phyloP scores from a whole-genome alignment of 2,113 vertebrate genomes.

The Ophiodon elongatus region DNA sequence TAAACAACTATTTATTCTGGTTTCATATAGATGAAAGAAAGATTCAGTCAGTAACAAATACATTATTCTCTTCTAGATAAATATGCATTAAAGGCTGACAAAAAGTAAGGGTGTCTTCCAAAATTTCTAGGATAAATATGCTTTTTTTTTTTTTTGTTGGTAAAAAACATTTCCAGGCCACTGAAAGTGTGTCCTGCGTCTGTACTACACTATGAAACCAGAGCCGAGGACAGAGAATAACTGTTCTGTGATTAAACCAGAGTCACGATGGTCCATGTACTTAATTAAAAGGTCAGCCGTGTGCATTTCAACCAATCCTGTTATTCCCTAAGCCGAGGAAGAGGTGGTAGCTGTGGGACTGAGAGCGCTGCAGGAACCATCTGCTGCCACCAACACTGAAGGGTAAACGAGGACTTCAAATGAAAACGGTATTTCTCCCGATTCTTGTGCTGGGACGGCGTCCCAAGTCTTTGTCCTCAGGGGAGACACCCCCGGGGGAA shows the following conservation, averaged over 20 bases:
- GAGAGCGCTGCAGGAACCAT: conserved; percentile 64
- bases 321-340: conserved; percentile 67
- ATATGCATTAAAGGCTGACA: not conserved
- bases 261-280: conserved; percentile 41
- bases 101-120: not conserved
- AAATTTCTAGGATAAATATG: no score
- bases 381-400: conserved; percentile 61
- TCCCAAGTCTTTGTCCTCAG: conserved; percentile 20
- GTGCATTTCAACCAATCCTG: conserved; percentile 64
- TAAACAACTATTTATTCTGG: not conserved
- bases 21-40: not conserved
- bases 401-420: conserved; percentile 71
- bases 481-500: not conserved
- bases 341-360: conserved; percentile 62
- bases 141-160: no score
- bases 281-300: conserved; percentile 76
- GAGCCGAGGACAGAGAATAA: conserved; percentile 50
- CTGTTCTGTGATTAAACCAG: conserved; percentile 63
- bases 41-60: not conserved
- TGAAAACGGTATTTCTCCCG: conserved; percentile 32
- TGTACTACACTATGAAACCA: conserved; percentile 16
- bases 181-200: not conserved
- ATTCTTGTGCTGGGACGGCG: conserved; percentile 26
- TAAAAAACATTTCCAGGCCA: no score
- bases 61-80: not conserved